phyloP scores from a whole-genome alignment of 2,888 invertebrate genomes.

The Watsonalla binaria region DNA sequence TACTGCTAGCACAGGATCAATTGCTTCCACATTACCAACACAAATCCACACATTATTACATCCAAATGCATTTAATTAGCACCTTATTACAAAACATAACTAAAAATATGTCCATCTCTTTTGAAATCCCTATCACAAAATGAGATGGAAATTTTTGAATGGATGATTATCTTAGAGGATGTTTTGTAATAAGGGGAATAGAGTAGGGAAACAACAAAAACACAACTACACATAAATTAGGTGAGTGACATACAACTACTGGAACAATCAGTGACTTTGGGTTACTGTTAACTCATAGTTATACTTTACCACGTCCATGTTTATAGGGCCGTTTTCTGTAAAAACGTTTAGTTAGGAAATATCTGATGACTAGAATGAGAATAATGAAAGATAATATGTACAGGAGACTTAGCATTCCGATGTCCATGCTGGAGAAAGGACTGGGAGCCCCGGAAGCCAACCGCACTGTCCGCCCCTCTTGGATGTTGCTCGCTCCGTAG shows the following conservation, averaged over 20 bases:
- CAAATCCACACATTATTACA: slow-evolving; percentile 3
- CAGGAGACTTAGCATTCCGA: slow-evolving; percentile 86
- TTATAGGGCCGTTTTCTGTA: slow-evolving; percentile 87
- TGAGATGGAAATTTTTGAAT: too few species aligned
- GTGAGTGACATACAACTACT: slow-evolving; percentile 5
- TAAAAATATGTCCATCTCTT: too few species aligned
- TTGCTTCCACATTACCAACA: background rate
- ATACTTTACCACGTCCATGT: slow-evolving; percentile 86
- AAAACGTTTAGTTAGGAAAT: slow-evolving; percentile 83
- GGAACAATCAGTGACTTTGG: background rate
- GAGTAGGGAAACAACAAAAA: background rate
- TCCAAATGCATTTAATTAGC: background rate
- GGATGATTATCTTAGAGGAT: too few species aligned
- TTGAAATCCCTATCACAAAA: too few species aligned
- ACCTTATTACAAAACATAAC: too few species aligned
- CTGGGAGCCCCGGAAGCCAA: slow-evolving; percentile 47
- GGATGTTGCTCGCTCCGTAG: slow-evolving; percentile 57
- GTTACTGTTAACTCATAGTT: slow-evolving; percentile 34
- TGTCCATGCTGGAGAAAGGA: slow-evolving; percentile 83
- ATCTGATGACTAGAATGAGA: slow-evolving; percentile 85
- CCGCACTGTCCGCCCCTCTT: slow-evolving; percentile 30
- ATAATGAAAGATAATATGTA: slow-evolving; percentile 86
- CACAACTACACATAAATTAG: slow-evolving; percentile 9
- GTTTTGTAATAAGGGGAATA: background rate
- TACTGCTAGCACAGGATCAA: slow-evolving; percentile 6